Evolutionary conservation across 2,113 vertebrate species (phyloP).

Genomic region (Syrmaticus mikado): DNA sequence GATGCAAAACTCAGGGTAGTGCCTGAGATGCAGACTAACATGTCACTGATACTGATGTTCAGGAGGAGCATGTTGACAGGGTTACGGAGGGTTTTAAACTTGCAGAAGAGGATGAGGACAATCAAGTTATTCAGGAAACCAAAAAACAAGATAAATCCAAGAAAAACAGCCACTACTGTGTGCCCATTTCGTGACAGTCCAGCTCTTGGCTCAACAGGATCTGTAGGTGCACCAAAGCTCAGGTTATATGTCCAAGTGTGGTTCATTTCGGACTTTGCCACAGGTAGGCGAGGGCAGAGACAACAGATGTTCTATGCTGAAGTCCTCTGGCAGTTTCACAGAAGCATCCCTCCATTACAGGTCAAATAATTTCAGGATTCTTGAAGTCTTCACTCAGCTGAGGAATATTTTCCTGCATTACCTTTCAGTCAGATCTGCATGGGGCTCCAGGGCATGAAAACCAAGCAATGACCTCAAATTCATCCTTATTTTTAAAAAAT

Average conservation of each 20-base stretch:
- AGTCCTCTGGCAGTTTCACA: background rate
- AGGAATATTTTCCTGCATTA: background rate
- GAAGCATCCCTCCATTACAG: background rate
- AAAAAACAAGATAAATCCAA: conserved; percentile 88
- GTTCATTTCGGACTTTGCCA: conserved; percentile 30
- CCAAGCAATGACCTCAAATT: background rate
- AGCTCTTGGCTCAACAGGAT: conserved; percentile 23
- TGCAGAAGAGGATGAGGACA: conserved; percentile 88
- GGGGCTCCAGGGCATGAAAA: background rate
- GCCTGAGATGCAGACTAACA: conserved; percentile 89
- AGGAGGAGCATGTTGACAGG: conserved; percentile 91
- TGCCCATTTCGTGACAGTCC: conserved; percentile 82
- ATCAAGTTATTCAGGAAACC: conserved; percentile 89
- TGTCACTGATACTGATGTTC: conserved; percentile 91
- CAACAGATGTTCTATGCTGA: background rate
- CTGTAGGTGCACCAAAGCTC: conserved; percentile 44
- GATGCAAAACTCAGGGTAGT: conserved; percentile 90
- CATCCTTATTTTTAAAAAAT: background rate
- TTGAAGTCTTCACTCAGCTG: background rate
- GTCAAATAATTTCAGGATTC: background rate
- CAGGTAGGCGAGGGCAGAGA: background rate
- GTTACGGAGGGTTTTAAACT: conserved; percentile 88
- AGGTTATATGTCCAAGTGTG: conserved; percentile 51
- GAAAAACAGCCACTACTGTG: conserved; percentile 83
- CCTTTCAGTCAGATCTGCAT: background rate